These are phyloP conservation scores for Geothlypis trichas DNA, from an alignment of 2,113 vertebrate species.

Conservation along the genomic window DNA sequence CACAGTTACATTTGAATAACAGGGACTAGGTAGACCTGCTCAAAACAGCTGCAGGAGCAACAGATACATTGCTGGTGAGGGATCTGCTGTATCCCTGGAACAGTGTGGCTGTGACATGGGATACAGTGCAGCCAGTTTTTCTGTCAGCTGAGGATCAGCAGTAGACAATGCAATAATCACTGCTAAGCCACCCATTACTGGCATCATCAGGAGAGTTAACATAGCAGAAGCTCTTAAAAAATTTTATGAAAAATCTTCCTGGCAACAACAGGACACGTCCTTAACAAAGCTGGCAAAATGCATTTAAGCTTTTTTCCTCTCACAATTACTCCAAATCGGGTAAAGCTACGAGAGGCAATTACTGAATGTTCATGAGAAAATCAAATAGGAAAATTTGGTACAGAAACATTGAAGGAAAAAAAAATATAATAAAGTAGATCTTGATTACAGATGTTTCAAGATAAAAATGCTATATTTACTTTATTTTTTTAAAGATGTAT, in stretches of 20 bases:
- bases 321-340: neutral
- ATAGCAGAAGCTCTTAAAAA: neutral
- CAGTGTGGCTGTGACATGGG: neutral
- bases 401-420: neutral
- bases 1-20: neutral
- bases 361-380: neutral
- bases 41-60: neutral
- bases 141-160: neutral
- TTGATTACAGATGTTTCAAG: neutral
- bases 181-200: neutral
- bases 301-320: neutral
- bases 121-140: neutral
- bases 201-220: neutral
- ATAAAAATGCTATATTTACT: neutral
- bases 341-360: neutral
- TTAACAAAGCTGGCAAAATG: neutral
- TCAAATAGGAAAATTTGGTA: neutral
- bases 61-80: neutral
- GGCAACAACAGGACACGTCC: neutral
- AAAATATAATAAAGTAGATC: neutral
- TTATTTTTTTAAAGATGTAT: constrained; percentile 5
- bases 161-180: neutral
- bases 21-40: neutral
- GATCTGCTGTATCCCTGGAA: neutral
- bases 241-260: neutral